Conservation (phyloP, 2,797 vertebrate genomes). For the Thalassophryne amazonica region DNA sequence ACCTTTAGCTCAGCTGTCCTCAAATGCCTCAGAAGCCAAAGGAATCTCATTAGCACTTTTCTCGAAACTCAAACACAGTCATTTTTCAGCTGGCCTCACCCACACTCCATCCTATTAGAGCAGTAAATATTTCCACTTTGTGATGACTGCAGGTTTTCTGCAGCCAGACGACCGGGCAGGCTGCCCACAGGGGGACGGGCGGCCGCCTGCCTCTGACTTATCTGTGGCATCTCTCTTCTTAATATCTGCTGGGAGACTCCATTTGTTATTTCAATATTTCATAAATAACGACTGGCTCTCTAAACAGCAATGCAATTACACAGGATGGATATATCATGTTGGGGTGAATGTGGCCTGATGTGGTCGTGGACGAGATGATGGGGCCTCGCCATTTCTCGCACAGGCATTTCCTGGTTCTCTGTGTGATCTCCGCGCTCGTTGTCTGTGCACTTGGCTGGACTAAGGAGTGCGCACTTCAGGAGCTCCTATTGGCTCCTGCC, state of each 20-base stretch:
- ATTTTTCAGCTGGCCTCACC: slow-evolving; percentile 66
- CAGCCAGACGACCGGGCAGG: slow-evolving; percentile 66
- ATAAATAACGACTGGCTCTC: slow-evolving; percentile 74
- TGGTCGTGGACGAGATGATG: slow-evolving; percentile 26
- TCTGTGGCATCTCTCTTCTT: slow-evolving; percentile 73
- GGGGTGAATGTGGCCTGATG: slow-evolving; percentile 51
- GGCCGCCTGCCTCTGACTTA: slow-evolving; percentile 61
- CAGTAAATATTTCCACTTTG: slow-evolving; percentile 81
- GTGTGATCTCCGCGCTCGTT: slow-evolving; percentile 13
- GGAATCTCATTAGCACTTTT: slow-evolving; percentile 72
- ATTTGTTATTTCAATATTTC: slow-evolving; percentile 79
- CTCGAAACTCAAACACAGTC: slow-evolving; percentile 71
- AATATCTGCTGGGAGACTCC: slow-evolving; percentile 67
- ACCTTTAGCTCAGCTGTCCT: slow-evolving; percentile 54
- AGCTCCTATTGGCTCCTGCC: slow-evolving; percentile 60
- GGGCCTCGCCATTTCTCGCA: slow-evolving; percentile 19
- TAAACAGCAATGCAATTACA: slow-evolving; percentile 70
- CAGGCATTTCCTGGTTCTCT: slow-evolving; percentile 77
- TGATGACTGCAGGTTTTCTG: slow-evolving; percentile 79
- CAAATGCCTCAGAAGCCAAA: slow-evolving; percentile 52
- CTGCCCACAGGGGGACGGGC: slow-evolving; percentile 47
- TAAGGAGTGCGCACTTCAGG: slow-evolving; percentile 69
- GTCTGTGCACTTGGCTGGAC: slow-evolving; percentile 52
- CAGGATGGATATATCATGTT: slow-evolving; percentile 61
- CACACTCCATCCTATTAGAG: slow-evolving; percentile 52